Evolutionary conservation across 2,797 vertebrate species (phyloP), one percentile per base, ranked within the genome.

Genomic region (Rhinogobio ventralis): DNA sequence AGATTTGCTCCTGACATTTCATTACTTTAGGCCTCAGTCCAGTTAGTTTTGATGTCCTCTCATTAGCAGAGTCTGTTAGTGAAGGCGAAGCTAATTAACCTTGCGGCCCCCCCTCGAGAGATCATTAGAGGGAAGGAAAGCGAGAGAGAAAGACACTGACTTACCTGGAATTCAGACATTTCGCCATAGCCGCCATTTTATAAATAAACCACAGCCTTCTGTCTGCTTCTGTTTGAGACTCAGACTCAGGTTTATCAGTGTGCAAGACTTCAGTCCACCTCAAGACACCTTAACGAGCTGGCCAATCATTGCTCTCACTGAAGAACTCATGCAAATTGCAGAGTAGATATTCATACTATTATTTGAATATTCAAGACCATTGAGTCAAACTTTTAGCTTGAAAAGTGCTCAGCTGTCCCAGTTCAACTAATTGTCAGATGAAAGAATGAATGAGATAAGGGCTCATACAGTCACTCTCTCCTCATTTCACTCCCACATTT

Each of bases 111-210:
- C 79, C 78, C 90, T 85, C 82, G 81, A 88, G 89, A 86, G 82
- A 80, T 87, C 83, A 89, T 89, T 90, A 89, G 73, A 84, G 74
- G 36, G n/a, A 79, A 84, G 39, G 39, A 53, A 53, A 76, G 57
- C 33, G 69, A 80, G 68, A 81, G 64, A 82, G 69, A 83, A 33
- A 72, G 55, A 60, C 39, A 85, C 20, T 17, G 72, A 85, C 92
- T 93, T 92, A 93, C 91, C 91, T 88, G 93, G 89, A 91, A 92
- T 92, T 73, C 92, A 91, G 85, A 89, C 90, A 93, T 94, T 93
- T 90, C 85, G 71, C 85, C 69, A 62, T 39, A 20, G 82, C 84
- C 82, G 85, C 92, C 92, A 92, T 92, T 76, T 90, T 90, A 90
- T 86, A 88, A 86, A 89, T 86, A 89, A 87, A 23, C 46, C 84